Evolutionary conservation across 2,113 vertebrate species (phyloP).

Genomic region (Seriola dumerili): DNA sequence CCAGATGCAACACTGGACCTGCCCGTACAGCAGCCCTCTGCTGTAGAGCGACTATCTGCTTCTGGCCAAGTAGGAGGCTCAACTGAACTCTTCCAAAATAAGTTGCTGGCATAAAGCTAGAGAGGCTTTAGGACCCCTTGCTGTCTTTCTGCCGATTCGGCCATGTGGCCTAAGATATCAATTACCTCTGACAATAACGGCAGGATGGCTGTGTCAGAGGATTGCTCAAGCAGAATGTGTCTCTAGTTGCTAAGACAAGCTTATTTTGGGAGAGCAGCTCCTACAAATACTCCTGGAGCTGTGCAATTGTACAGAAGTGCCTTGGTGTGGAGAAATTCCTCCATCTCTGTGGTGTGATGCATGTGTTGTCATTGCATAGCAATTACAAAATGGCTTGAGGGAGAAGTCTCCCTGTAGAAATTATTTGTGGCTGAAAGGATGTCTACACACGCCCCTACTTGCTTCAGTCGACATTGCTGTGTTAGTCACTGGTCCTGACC

Average conservation of each 20-base stretch:
- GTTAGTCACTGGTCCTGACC: conserved; percentile 54
- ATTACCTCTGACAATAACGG: conserved; percentile 28
- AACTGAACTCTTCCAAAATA: conserved; percentile 72
- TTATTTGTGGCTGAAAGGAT: conserved; percentile 58
- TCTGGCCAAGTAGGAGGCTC: conserved; percentile 92
- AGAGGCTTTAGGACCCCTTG: conserved; percentile 34
- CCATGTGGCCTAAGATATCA: conserved; percentile 31
- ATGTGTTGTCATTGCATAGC: conserved; percentile 69
- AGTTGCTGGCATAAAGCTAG: conserved; percentile 49
- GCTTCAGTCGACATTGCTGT: conserved; percentile 56
- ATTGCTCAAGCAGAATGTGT: conserved; percentile 16
- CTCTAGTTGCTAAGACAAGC: conserved; percentile 30
- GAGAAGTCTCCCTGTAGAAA: conserved; percentile 45
- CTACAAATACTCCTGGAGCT: conserved; percentile 15
- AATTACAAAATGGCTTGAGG: conserved; percentile 60
- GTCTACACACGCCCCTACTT: conserved; percentile 63
- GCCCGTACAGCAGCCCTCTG: conserved; percentile 78
- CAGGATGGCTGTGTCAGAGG: conserved; percentile 9
- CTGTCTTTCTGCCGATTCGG: conserved; percentile 44
- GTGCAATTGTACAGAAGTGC: conserved; percentile 44
- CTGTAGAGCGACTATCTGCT: conserved; percentile 89
- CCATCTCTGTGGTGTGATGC: conserved; percentile 69
- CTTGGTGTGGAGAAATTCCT: conserved; percentile 45
- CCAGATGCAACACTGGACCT: conserved; percentile 77
- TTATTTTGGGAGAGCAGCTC: conserved; percentile 74